Evolutionary conservation across 2,888 invertebrate genomes (phyloP), one percentile per base, ranked within the genome.

Genomic region (Malacosoma neustria): DNA sequence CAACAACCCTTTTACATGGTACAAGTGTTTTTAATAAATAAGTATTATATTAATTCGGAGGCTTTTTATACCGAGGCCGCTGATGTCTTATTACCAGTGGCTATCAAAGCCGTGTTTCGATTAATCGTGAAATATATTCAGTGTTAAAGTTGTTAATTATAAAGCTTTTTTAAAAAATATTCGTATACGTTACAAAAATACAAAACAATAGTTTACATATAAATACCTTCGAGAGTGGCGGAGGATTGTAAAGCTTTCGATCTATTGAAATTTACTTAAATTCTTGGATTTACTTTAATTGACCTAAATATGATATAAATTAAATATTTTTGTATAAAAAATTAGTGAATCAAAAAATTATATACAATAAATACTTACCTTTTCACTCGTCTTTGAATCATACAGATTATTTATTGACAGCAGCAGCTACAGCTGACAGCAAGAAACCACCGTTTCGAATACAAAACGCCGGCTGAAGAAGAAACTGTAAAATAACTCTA

Each of bases 11-110:
- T 58, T 76, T 68, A 67, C 61, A 51, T 56, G 53, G 59, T 59
- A 55, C 75, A 75, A 79, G 76, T 77, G 72, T 76, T 79, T 74
- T 76, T 79, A 81, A 81, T 79, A 69, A 76, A 77, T 75, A 80
- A 73, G 72, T 68, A 72, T 73, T 70, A 75, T 54, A 70, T 72
- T 72, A 70, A 71, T 60, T 71, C 53, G 63, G 70, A 45, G 68
- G 69, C 69, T 58, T 70, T 61, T 64, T 71, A 65, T 68, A 65
- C 58, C 61, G 69, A 65, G 69, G 54, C 59, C 51, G 69, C 65
- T 80, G 81, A 84, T 81, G 82, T 81, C 81, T 84, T 82, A 77
- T 81, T 82, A 82, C 62, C 45, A 45, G 51, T 46, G 52, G 50
- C 56, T 58, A 66, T 72, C 67, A 57, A 55, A 49, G 59, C 54